Conservation (phyloP, 1,140 invertebrate species). For the Aphelenchoides fujianensis region DNA sequence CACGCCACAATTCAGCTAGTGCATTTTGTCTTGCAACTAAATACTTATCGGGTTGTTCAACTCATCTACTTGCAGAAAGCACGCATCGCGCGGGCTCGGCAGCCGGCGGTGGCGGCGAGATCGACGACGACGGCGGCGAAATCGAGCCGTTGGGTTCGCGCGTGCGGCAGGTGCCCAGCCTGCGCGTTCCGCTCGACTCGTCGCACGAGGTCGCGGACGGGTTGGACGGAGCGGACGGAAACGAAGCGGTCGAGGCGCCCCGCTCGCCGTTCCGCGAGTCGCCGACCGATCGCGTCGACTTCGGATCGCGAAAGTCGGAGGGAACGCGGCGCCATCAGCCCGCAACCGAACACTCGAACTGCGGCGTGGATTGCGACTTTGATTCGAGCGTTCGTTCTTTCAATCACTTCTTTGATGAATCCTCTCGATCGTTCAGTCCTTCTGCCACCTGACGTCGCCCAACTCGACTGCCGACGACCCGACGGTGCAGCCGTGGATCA, state of each 20-base stretch:
- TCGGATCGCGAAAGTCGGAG: not conserved
- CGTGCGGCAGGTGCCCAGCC: not conserved
- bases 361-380: constrained; percentile 24
- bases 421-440: not conserved
- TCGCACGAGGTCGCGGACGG: not conserved
- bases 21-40: too few species aligned
- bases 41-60: not conserved
- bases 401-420: not conserved
- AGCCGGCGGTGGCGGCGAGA: constrained; percentile 13
- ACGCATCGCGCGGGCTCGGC: constrained; percentile 15
- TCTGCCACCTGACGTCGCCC: not conserved
- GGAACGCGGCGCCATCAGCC: not conserved
- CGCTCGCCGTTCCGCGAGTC: not conserved
- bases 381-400: constrained; percentile 20
- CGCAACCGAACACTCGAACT: constrained; percentile 15
- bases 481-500: not conserved
- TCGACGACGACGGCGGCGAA: not conserved
- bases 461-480: constrained; percentile 5
- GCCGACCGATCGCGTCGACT: not conserved
- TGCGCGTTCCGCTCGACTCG: not conserved
- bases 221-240: not conserved
- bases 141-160: not conserved
- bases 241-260: not conserved
- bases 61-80: constrained; percentile 22
- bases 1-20: too few species aligned